These are phyloP conservation scores for Masticophis lateralis DNA, from an alignment of 2,797 vertebrate genomes.

Conservation along the genomic window DNA sequence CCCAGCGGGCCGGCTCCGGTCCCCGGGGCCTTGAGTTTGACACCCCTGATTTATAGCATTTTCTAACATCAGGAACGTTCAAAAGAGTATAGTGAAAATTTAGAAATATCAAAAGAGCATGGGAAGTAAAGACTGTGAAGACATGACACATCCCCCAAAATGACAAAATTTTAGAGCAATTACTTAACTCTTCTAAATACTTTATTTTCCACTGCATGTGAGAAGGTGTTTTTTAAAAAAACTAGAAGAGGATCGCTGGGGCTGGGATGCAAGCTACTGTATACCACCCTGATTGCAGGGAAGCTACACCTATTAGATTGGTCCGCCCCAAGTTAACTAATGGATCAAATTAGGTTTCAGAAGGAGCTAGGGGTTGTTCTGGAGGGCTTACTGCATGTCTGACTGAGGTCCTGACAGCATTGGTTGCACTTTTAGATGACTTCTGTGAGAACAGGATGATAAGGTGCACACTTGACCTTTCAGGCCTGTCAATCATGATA, in stretches of 20 bases:
- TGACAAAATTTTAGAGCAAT: neutral
- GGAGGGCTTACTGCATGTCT: neutral
- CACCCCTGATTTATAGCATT: neutral
- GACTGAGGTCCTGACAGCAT: neutral
- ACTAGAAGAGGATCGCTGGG: neutral
- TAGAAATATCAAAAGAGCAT: neutral
- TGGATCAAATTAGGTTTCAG: neutral
- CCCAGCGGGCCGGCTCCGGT: too few relatives aligned
- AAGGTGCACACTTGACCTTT: neutral
- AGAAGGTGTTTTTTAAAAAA: neutral
- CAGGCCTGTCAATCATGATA: neutral
- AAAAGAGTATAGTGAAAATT: neutral
- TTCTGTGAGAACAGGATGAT: neutral
- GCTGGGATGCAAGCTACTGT: neutral
- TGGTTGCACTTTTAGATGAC: too few relatives aligned
- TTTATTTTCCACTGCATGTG: neutral
- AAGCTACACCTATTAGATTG: neutral
- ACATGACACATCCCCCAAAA: neutral
- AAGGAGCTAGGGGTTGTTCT: neutral
- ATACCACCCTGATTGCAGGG: neutral
- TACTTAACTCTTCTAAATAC: neutral
- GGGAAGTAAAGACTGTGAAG: neutral
- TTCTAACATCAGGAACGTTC: neutral
- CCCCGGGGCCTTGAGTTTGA: too few relatives aligned
- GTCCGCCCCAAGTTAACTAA: neutral